phyloP scores from a whole-genome alignment of 1,140 invertebrate genomes.

The Drosophila kurseongensis region DNA sequence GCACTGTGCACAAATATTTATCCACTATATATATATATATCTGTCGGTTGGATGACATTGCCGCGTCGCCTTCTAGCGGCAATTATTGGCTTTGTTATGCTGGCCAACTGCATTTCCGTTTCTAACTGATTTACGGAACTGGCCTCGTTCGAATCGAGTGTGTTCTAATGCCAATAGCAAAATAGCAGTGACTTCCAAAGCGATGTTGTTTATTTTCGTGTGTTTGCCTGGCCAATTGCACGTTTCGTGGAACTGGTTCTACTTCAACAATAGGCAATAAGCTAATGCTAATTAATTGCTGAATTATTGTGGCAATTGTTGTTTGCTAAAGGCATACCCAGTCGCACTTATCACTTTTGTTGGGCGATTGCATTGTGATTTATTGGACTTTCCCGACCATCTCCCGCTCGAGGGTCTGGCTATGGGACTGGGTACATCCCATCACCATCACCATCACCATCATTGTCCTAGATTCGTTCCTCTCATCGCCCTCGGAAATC shows the following conservation, averaged over 20 bases:
- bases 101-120: conserved; percentile 68
- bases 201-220: conserved; percentile 4
- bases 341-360: conserved; percentile 39
- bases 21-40: conserved; percentile 13
- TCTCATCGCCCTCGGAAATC: conserved; percentile 27
- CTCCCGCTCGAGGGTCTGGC: conserved; percentile 13
- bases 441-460: neutral
- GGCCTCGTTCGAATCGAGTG: conserved; percentile 50
- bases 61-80: conserved; percentile 59
- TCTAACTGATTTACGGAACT: conserved; percentile 78
- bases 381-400: conserved; percentile 14
- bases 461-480: conserved; percentile 45
- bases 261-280: conserved; percentile 46
- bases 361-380: conserved; percentile 31
- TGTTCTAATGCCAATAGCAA: conserved; percentile 6
- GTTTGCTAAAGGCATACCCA: conserved; percentile 23
- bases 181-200: neutral
- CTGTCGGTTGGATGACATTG: conserved; percentile 58
- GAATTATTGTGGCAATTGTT: conserved; percentile 47
- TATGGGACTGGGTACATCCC: neutral
- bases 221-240: conserved; percentile 37
- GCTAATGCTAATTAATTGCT: conserved; percentile 55
- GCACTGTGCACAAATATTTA: conserved; percentile 8
- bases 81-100: conserved; percentile 72
- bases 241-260: conserved; percentile 41